Evolutionary conservation across 2,888 invertebrate species (phyloP), one percentile per base, ranked within the genome.

Genomic region (Nemapogon koenigi): DNA sequence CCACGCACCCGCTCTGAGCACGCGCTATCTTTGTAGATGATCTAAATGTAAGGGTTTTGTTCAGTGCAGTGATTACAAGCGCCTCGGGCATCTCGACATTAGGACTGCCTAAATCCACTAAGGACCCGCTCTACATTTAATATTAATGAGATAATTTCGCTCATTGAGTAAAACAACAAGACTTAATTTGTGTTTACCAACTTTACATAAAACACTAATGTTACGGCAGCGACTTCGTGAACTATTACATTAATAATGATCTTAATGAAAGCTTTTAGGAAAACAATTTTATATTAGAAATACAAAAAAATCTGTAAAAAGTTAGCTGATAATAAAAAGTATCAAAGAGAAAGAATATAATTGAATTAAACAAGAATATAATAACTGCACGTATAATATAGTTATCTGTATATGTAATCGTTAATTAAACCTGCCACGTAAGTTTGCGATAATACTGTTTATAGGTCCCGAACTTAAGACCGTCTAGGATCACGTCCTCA

Each of bases 41-140:
- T 71, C 71, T 67, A 57, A 65, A 62, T 61, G 62, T 59, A 59
- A 56, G 61, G 62, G 59, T 50, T 50, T 46, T 46, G 47, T 49
- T 45, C 48, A 49, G 47, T 50, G 50, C 51, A 47, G 54, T 56
- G 64, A 69, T 67, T 63, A 57, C 59, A 47, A 55, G 48, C 59
- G 62, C 64, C 62, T 53, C 54, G 31, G 31, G 31, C 16, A n/a
- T 11, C 16, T 31, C 3, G 16, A 16, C 31, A 31, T 10, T 31
- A 31, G 16, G 31, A 31, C 16, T 16, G 31, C 15, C 13, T 15
- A 15, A 15, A 28, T n/a, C 57, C 60, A 28, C 15, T 15, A 28
- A 28, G 26, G 22, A 18, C 19, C 22, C 22, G 35, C 10, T 35
- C 25, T 14, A 32, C 32, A 16, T 17, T 28, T 15, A 28, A 28